These are phyloP conservation scores for Lagopus muta DNA, from an alignment of 2,113 vertebrate species.

Conservation along the genomic window DNA sequence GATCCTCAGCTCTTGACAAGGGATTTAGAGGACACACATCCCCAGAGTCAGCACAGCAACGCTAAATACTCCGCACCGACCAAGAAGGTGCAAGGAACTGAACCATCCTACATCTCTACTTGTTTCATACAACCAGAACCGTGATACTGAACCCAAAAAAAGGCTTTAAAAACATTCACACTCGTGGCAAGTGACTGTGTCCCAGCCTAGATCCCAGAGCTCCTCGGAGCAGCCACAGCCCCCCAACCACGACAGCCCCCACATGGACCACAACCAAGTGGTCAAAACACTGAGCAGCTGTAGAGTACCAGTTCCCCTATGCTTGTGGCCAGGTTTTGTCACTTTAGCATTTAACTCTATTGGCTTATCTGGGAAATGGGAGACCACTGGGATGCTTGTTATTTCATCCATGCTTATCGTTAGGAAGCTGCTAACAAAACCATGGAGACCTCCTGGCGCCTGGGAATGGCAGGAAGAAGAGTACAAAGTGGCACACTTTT, in stretches of 20 bases:
- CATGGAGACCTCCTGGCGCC: slow-evolving; percentile 26
- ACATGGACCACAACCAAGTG: not conserved
- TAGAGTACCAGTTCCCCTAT: not conserved
- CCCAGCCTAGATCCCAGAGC: not conserved
- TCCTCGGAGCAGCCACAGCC: not conserved
- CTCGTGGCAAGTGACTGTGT: fast-evolving
- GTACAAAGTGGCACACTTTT: slow-evolving; percentile 24
- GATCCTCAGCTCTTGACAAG: not conserved
- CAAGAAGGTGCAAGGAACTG: not conserved
- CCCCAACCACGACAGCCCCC: too few species aligned
- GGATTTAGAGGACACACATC: not conserved
- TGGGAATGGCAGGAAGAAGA: not conserved
- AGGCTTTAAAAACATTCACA: not conserved
- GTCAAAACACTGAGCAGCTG: not conserved
- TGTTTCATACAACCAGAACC: not conserved
- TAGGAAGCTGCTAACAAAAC: slow-evolving; percentile 15
- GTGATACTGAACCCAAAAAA: not conserved
- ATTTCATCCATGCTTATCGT: not conserved
- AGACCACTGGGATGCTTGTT: not conserved
- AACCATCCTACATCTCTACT: not conserved
- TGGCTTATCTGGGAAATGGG: not conserved
- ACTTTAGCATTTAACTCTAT: not conserved
- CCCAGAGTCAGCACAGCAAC: not conserved
- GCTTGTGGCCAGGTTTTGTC: not conserved
- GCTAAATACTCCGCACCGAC: not conserved